Conservation (phyloP, 2,888 invertebrate genomes). For the Xanthostigma xanthostigma region DNA sequence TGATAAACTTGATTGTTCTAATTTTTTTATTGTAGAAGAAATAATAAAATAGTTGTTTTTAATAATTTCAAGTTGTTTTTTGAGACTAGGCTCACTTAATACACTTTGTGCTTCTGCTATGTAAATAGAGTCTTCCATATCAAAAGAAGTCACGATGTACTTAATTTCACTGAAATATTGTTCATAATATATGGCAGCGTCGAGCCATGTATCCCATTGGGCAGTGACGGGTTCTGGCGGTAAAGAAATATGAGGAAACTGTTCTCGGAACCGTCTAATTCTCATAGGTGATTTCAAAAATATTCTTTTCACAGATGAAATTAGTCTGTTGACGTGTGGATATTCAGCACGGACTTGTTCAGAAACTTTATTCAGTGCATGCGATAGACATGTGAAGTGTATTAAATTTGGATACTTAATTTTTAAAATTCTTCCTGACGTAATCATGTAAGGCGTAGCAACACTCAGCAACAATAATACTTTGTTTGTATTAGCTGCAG, state of each 20-base stretch:
- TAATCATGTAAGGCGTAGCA: conserved; percentile 13
- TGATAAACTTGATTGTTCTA: no score
- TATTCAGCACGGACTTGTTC: conserved; percentile 16
- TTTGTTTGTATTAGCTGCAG: no score
- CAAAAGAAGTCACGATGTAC: neutral
- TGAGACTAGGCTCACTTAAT: no score
- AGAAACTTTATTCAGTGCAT: conserved; percentile 18
- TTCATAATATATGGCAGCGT: conserved; percentile 17
- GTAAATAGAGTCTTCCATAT: no score
- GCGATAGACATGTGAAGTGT: conserved; percentile 20
- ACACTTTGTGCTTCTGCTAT: no score
- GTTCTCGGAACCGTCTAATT: conserved; percentile 17
- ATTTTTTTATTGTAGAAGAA: no score
- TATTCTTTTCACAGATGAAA: conserved; percentile 17
- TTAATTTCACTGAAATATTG: conserved; percentile 12
- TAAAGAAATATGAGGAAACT: conserved; percentile 14
- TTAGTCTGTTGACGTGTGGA: conserved; percentile 15
- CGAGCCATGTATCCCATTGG: conserved; percentile 20
- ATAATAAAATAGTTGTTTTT: no score
- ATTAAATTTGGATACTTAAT: conserved; percentile 16
- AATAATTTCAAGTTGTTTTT: no score
- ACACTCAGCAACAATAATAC: no score
- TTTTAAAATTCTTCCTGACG: conserved; percentile 15
- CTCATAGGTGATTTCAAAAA: conserved; percentile 18
- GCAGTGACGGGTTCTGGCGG: conserved; percentile 20